Conservation (phyloP, 1,140 invertebrate genomes). For the Drosophila sp. region DNA sequence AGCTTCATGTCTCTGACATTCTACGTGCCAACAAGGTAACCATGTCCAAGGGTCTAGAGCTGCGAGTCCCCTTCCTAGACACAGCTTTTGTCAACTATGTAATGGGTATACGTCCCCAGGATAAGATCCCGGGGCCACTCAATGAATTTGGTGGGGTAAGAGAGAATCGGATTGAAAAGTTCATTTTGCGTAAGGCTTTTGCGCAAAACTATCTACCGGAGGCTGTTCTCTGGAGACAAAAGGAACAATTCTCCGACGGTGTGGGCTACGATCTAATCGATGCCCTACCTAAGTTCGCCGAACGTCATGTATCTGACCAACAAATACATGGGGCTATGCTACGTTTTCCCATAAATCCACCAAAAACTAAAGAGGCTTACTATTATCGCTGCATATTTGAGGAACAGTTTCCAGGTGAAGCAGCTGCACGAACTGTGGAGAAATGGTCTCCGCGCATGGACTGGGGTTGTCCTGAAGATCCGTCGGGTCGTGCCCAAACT, state of each 20-base stretch:
- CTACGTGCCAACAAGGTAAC: conserved; percentile 93
- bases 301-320: conserved; percentile 87
- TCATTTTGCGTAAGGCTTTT: conserved; percentile 91
- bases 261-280: conserved; percentile 85
- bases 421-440: conserved; percentile 69
- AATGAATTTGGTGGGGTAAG: conserved; percentile 53
- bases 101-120: conserved; percentile 87
- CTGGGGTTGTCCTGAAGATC: conserved; percentile 82
- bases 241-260: conserved; percentile 96
- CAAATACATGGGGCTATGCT: conserved; percentile 85
- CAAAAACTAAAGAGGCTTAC: conserved; percentile 91
- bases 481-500: conserved; percentile 76
- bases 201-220: conserved; percentile 89
- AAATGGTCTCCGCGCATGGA: conserved; percentile 78
- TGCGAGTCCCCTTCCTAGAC: conserved; percentile 94
- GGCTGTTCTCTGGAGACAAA: conserved; percentile 94
- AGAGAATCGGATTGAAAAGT: conserved; percentile 88
- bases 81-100: conserved; percentile 92
- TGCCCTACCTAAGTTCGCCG: conserved; percentile 83
- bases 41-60: conserved; percentile 91
- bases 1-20: conserved; percentile 92
- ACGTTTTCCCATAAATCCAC: conserved; percentile 88
- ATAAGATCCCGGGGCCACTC: conserved; percentile 88
- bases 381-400: conserved; percentile 88
- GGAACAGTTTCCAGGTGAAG: conserved; percentile 70